Base-by-base conservation (phyloP, 2,113 vertebrate genomes). In the Oriolus oriolus region DNA sequence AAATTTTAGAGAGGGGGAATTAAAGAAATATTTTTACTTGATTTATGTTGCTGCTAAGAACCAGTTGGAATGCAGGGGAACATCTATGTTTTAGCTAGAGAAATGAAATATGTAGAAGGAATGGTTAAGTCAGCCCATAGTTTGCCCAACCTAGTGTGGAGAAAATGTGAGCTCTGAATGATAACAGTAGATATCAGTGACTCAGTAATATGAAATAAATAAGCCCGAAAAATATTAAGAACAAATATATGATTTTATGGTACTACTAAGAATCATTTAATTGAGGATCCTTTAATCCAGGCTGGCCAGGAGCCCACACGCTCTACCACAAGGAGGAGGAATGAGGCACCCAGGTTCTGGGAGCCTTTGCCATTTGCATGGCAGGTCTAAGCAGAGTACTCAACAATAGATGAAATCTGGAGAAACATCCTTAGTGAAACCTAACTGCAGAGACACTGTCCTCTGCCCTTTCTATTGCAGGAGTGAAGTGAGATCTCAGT, bases 121-220 rank as follows among this genome's bases (percentile, higher is more conserved):
- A 45, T 37, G 28, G 24, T 26, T 78, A 70, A 42, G 23, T 84
- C 60, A 63, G 47, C 3, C 23, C 33, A 64, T 5, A 56, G 44
- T 33, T 54, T 83, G 19, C 27, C 22, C 50, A 77, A 0, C n/a
- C 26, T 45, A 10, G 3, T 41, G n/a, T 5, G 2, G 21, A 74
- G 56, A 53, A 65, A 63, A 59, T 59, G 7, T 59, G 50, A 77
- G 13, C 33, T 87, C 54, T 68, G 41, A 65, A 44, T 77, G 49
- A 26, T 33, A 69, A 60, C 35, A 78, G 53, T 65, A 88, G 47
- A 69, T 82, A 73, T n/a, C 71, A 92, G 57, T 87, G 45, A 42
- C 53, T 52, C 13, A 84, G 16, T 69, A 80, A 65, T 44, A 50
- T 84, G 81, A 95, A 94, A 93, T 90, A 86, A 91, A 84, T 88